A percentile compares a stretch with the other conserved stretches of the same genome.
phyloP scores from a whole-genome alignment of 2,888 invertebrate species.

The Encarsia formosa region DNA sequence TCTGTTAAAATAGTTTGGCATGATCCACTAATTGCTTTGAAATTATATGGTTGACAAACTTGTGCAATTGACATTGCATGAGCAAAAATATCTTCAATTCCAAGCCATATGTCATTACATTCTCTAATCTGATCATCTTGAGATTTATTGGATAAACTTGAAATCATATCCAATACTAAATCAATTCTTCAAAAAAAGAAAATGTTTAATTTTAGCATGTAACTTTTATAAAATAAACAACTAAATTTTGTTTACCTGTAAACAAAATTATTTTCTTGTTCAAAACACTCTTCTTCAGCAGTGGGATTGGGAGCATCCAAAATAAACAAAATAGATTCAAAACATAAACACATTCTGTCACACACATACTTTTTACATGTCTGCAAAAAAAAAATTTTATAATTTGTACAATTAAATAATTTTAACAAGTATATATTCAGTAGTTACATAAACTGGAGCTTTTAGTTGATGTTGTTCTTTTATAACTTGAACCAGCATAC shows the following conservation, averaged over 20 bases:
- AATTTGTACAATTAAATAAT: neutral
- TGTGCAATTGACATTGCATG: slow-evolving; percentile 51
- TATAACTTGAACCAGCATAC: slow-evolving; percentile 41
- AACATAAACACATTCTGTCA: slow-evolving; percentile 43
- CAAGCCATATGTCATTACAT: slow-evolving; percentile 40
- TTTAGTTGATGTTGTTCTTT: slow-evolving; percentile 44
- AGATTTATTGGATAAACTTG: slow-evolving; percentile 38
- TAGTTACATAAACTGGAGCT: slow-evolving; percentile 42
- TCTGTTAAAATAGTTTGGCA: slow-evolving; percentile 49
- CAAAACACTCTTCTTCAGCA: slow-evolving; percentile 38
- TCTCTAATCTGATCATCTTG: slow-evolving; percentile 35
- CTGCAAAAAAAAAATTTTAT: slow-evolving; percentile 30
- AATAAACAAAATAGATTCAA: slow-evolving; percentile 41
- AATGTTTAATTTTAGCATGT: neutral
- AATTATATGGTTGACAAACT: slow-evolving; percentile 47
- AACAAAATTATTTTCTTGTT: slow-evolving; percentile 46
- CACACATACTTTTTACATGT: slow-evolving; percentile 45
- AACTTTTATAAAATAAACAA: neutral
- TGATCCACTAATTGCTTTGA: slow-evolving; percentile 48
- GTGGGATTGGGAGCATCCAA: slow-evolving; percentile 39
- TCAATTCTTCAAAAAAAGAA: slow-evolving; percentile 41
- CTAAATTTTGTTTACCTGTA: slow-evolving; percentile 35
- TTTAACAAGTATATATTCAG: neutral
- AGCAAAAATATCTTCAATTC: slow-evolving; percentile 49
- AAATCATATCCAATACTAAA: slow-evolving; percentile 42